Evolutionary conservation across 2,113 vertebrate species (phyloP), one percentile per base, ranked within the genome.

Genomic region (Brachirus orientalis): DNA sequence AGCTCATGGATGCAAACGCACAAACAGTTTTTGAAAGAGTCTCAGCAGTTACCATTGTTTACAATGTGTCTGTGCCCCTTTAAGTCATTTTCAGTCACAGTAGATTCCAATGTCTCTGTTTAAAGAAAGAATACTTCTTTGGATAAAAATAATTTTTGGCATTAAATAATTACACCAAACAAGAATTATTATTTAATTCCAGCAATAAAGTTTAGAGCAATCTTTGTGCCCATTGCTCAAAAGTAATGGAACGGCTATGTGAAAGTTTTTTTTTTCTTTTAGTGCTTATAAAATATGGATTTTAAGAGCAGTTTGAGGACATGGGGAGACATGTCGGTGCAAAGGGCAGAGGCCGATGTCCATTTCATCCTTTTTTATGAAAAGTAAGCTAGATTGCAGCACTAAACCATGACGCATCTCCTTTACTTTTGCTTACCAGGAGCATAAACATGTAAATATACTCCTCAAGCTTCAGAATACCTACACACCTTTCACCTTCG

Each of bases 371-470:
- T 4, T 37, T 46, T 64, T 72, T 67, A 52, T 75, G 16, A 57
- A 37, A 55, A 20, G 12, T 57, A 48, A 79, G 60, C 56, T 58
- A 28, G 72, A 73, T 16, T 56, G 35, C 35, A 37, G 44, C 1
- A 0, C n/a, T 56, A 67, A 50, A 73, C n/a, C n/a, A 3, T 79
- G 74, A 73, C 51, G 2, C 14, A 0, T 36, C 28, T 63, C 35
- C 19, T 38, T 82, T 67, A 82, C 75, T 68, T 80, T 83, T 81
- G 78, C 33, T 60, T 61, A 28, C 8, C 14, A 17, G 37, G 40
- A 50, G 41, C 35, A 79, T 77, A 75, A 75, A 83, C 45, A 63
- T 54, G 36, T 44, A 63, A 72, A 57, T 55, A 60, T 59, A 77
- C 7, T 57, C 55, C 38, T 22, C 54, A 55, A 44, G 7, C 19